Evolutionary conservation across 2,888 invertebrate genomes (phyloP), one percentile per base, ranked within the genome.

Genomic region (Malacosoma neustria): DNA sequence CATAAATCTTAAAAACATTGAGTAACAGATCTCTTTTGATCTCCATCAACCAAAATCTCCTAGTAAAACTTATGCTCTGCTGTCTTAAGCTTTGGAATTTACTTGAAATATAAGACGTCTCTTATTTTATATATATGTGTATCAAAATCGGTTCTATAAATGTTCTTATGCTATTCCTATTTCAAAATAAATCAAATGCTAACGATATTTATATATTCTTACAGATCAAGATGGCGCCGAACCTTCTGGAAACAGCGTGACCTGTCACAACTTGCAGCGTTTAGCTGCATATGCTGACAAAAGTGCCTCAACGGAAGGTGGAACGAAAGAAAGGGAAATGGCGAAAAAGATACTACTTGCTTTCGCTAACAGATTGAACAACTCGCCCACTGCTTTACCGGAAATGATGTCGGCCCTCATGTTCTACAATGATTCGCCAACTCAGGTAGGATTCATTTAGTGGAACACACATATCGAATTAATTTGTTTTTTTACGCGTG

Each of bases 201-300:
- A 12, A 11, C 2, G 22, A 15, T 14, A 14, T 12, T 33, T 30
- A 41, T 37, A 30, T 15, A 13, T 33, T 30, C 45, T 51, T 52
- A 1, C 68, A 97, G 97, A 95, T 69, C 94, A 96, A 73, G 98
- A 98, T 66, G 96, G 96, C 9, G 97, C 97, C 0, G 97, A 98
- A 63, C 98, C 98, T 0, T 93, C 93, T 30, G 94, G 96, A 22
- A 98, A 98, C 70, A 97, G 97, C 32, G 92, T 97, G 0, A 87
- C 96, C 0, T 92, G 93, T 12, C 89, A 90, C 57, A 98, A 98
- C 79, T 81, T 97, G 11, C 85, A 93, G 15, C 87, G 94, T 4
- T 80, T 97, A 13, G 88, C 92, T 0, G 88, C 91, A 1, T 91
- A 94, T 60, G 88, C 91, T 29, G 90, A 91, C 59, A 87, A 90